Percentiles rank a stretch among this genome's conserved stretches.
Conservation (phyloP, 2,888 invertebrate genomes). For the Criorhina ranunculi region DNA sequence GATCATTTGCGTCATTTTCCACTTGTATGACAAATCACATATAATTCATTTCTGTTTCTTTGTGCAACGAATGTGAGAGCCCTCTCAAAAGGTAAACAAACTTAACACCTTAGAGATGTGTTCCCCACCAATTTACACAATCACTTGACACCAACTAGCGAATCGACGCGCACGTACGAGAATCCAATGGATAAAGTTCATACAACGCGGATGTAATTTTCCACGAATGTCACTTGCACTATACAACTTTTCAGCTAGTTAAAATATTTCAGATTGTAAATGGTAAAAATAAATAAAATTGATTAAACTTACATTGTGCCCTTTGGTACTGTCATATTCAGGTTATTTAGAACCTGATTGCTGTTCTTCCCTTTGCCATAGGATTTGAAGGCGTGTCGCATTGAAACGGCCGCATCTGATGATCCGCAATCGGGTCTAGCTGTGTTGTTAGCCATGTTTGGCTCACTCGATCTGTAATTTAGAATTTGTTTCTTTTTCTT, state of each 20-base stretch:
- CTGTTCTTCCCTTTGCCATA: slow-evolving; percentile 95
- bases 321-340: slow-evolving; percentile 97
- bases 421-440: slow-evolving; percentile 44
- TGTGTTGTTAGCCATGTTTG: slow-evolving; percentile 83
- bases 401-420: slow-evolving; percentile 92
- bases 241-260: slow-evolving; percentile 6
- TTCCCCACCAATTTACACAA: slow-evolving; percentile 26
- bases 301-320: slow-evolving; percentile 94
- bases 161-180: background rate
- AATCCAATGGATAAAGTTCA: slow-evolving; percentile 14
- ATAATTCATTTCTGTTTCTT: background rate
- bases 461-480: slow-evolving; percentile 82
- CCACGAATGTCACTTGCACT: slow-evolving; percentile 15
- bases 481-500: background rate
- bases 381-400: slow-evolving; percentile 94
- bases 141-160: slow-evolving; percentile 41
- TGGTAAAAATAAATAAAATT: background rate
- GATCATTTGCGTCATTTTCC: slow-evolving; percentile 13
- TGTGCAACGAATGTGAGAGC: background rate
- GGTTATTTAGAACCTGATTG: slow-evolving; percentile 93
- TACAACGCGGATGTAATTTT: slow-evolving; percentile 22
- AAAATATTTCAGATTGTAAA: slow-evolving; percentile 6
- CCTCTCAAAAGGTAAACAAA: slow-evolving; percentile 21
- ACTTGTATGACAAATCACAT: slow-evolving; percentile 1
- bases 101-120: slow-evolving; percentile 1